These are phyloP conservation scores for Melitaea cinxia DNA, from an alignment of 1,140 invertebrate species.

Conservation along the genomic window DNA sequence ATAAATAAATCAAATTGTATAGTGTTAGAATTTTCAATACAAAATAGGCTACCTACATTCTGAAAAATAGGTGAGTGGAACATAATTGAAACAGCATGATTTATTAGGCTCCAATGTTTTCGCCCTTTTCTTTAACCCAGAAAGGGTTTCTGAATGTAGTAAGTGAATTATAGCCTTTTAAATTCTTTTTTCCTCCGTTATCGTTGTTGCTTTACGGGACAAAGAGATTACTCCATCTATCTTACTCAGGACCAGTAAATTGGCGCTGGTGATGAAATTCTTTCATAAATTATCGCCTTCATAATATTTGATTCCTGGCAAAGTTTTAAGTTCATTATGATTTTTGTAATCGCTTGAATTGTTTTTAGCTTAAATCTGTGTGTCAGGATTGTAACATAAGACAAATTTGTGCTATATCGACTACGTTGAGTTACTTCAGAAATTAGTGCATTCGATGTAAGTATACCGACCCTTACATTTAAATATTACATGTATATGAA, in stretches of 20 bases:
- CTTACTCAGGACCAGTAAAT: conserved; percentile 45
- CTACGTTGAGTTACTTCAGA: too few species aligned
- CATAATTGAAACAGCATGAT: conserved; percentile 59
- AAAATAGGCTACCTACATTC: conserved; percentile 10
- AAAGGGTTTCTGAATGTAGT: conserved; percentile 16
- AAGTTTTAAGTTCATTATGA: neutral
- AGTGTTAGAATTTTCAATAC: conserved; percentile 23
- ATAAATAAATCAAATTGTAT: conserved; percentile 16
- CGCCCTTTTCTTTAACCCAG: conserved; percentile 22
- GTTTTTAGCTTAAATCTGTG: too few species aligned
- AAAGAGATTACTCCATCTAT: conserved; percentile 62
- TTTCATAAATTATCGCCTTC: conserved; percentile 36
- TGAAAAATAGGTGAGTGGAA: conserved; percentile 36
- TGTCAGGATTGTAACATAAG: too few species aligned
- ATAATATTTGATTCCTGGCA: neutral
- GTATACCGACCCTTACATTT: too few species aligned
- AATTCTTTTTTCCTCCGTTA: conserved; percentile 59
- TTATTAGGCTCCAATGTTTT: conserved; percentile 41
- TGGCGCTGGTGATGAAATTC: conserved; percentile 40
- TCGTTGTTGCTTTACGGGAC: conserved; percentile 54
- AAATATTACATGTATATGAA: too few species aligned
- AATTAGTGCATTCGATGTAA: too few species aligned
- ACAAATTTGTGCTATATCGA: too few species aligned
- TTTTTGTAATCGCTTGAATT: neutral
- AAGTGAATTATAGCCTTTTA: conserved; percentile 58